Evolutionary conservation across 2,888 invertebrate species (phyloP).

Genomic region (Machimus atricapillus): DNA sequence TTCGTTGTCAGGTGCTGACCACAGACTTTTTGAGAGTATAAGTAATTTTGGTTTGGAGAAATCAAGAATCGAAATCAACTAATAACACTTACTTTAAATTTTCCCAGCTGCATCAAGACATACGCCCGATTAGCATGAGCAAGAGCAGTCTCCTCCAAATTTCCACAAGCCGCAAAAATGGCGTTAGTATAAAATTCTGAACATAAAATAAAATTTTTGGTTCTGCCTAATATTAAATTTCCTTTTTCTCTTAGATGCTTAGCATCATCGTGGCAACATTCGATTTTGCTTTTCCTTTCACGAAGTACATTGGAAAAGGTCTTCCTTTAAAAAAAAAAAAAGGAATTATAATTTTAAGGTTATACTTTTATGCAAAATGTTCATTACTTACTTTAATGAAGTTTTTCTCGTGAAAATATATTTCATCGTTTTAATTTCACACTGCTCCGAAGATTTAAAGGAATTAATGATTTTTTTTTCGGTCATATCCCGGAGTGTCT

Average conservation of each 20-base stretch:
- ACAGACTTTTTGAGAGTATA: too few species aligned
- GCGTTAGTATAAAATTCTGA: constrained; percentile 55
- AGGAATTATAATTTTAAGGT: background rate
- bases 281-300: background rate
- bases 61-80: background rate
- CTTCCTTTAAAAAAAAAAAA: background rate
- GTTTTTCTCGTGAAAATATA: background rate
- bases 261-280: constrained; percentile 44
- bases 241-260: constrained; percentile 52
- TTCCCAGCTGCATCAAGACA: constrained; percentile 56
- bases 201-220: constrained; percentile 49
- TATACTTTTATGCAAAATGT: background rate
- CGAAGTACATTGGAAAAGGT: background rate
- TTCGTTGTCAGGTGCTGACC: too few species aligned
- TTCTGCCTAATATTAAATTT: constrained; percentile 51
- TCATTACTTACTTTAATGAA: background rate
- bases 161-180: constrained; percentile 52
- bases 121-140: constrained; percentile 59
- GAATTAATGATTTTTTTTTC: background rate
- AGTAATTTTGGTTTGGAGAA: background rate
- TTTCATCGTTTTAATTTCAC: background rate
- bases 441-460: background rate
- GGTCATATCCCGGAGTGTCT: background rate
- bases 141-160: constrained; percentile 50
- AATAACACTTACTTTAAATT: constrained; percentile 49